Percentiles rank a stretch among this genome's conserved stretches.
Conservation (phyloP, 2,797 vertebrate genomes). For the Anabacerthia variegaticeps region DNA sequence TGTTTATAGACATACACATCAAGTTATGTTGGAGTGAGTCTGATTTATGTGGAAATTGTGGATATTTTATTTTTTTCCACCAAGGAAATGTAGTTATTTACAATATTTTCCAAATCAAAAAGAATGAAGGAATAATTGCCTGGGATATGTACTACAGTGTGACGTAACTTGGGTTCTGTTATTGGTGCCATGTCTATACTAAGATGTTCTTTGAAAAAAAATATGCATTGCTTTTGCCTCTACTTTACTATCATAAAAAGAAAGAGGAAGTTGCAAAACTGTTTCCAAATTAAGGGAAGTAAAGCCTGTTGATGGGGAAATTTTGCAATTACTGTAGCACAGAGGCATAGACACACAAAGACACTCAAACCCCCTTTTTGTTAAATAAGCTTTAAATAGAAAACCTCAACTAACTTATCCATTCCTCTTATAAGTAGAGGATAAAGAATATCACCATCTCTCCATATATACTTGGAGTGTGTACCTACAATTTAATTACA, state of each 20-base stretch:
- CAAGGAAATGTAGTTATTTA: neutral
- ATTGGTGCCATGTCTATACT: neutral
- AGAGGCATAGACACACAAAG: neutral
- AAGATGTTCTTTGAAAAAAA: neutral
- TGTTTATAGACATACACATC: neutral
- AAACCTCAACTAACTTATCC: neutral
- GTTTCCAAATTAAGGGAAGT: constrained; percentile 17
- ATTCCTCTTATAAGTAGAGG: neutral
- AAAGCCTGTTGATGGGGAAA: neutral
- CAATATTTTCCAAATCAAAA: neutral
- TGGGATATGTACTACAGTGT: neutral
- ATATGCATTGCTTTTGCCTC: neutral
- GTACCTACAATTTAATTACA: neutral
- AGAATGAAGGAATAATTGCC: neutral
- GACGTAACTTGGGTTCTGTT: neutral
- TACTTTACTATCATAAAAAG: neutral
- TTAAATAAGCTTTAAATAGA: neutral
- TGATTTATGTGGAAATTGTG: neutral
- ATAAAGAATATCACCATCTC: neutral
- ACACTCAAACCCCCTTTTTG: neutral
- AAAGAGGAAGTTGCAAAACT: constrained; percentile 25
- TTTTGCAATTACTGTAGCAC: neutral
- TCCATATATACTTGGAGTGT: neutral
- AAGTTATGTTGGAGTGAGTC: neutral
- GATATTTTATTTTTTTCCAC: neutral